Base-by-base conservation (phyloP, 2,888 invertebrate genomes). In the Apamea sordens region DNA sequence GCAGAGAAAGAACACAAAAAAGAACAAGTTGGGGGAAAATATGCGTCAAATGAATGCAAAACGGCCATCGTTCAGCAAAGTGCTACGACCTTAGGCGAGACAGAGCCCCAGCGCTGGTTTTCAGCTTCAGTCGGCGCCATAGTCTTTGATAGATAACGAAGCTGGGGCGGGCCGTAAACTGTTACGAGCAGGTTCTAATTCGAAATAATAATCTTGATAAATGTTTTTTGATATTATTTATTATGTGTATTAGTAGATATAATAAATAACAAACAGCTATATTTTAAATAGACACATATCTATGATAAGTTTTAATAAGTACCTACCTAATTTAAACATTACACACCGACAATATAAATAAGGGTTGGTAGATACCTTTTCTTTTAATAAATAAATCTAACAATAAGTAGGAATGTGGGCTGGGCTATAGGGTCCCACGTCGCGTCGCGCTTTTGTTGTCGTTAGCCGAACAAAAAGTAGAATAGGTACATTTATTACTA, bases 221-320 rank as follows among this genome's bases (percentile, higher is more conserved):
- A 76, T 73, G 13, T 72, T 36, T 59, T n/a, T 47, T 24, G 15
- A 77, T 76, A 63, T 68, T 47, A 2, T 84, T 86, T 86, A 84
- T 82, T 86, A 73, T 47, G 32, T 64, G 32, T 32, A 32, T 32
- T 32, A 67, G 4, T 83, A 70, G 65, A 64, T 74, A 65, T 36
- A 53, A 69, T 75, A 74, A 70, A 70, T 79, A 78, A 79, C 84
- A 71, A 71, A 75, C 86, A 83, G 64, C 24, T 69, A 86, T 32
- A 82, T 56, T 80, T 80, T 80, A 75, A 59, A 74, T 72, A 83
- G 85, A 85, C 85, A 83, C 82, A 67, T 67, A 63, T 47, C 32
- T 68, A 7, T 72, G 36, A 11, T 41, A 24, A 32, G 21, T 78
- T 36, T 24, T 13, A 44, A 41, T 69, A 77, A 56, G 11, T 65